Percentiles rank a stretch among this genome's conserved stretches.
These are phyloP conservation scores for Otus sunia DNA, from an alignment of 2,113 vertebrate genomes.

Conservation along the genomic window DNA sequence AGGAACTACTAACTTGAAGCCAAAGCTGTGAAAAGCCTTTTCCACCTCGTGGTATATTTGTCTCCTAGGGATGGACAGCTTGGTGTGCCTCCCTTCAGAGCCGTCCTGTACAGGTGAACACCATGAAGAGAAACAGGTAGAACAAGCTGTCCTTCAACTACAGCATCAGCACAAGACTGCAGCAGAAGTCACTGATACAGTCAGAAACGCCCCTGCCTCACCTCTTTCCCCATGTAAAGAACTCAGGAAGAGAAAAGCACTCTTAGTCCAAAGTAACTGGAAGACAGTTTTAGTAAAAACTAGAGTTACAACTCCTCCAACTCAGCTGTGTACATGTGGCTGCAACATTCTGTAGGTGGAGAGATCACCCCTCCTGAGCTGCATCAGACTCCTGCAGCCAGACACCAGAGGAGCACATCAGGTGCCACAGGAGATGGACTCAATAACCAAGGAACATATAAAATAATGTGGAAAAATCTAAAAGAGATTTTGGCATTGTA, in stretches of 20 bases:
- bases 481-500: not conserved
- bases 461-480: not conserved
- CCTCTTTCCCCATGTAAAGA: not conserved
- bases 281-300: not conserved
- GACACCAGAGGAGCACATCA: not conserved
- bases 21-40: not conserved
- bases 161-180: not conserved
- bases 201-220: not conserved
- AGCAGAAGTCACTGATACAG: not conserved
- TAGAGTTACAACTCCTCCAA: not conserved
- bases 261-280: not conserved
- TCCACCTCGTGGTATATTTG: not conserved
- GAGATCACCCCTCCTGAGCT: not conserved
- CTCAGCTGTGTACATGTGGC: not conserved
- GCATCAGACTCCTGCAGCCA: not conserved
- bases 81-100: too few species aligned
- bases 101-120: not conserved
- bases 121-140: fast-evolving
- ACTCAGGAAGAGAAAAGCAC: not conserved
- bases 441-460: not conserved
- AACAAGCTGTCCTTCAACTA: not conserved
- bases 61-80: not conserved
- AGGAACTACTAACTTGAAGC: not conserved
- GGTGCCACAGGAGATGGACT: not conserved
- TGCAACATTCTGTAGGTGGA: not conserved